phyloP scores from a whole-genome alignment of 1,140 invertebrate species.

The Schlechtendalia chinensis region DNA sequence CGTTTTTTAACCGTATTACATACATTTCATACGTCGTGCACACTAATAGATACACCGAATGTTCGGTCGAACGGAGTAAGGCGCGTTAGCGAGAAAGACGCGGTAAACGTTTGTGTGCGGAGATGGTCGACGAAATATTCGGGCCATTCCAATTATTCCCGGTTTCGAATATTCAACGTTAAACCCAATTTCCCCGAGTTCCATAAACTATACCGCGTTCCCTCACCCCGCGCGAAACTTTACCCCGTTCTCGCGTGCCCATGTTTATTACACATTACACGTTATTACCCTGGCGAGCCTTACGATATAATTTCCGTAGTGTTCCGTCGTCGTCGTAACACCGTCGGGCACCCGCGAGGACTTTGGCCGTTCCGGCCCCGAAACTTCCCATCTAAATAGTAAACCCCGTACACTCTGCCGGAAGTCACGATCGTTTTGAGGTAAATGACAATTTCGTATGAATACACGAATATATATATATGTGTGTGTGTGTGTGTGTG shows the following conservation, averaged over 20 bases:
- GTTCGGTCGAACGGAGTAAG: too few species aligned
- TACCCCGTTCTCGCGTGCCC: conserved; percentile 8
- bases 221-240: not conserved
- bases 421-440: conserved; percentile 18
- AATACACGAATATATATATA: too few species aligned
- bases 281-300: conserved; percentile 13
- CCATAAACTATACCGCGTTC: not conserved
- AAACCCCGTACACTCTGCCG: conserved; percentile 7
- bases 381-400: conserved; percentile 38
- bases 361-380: conserved; percentile 17
- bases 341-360: conserved; percentile 4
- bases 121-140: conserved; percentile 8
- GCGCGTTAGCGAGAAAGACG: not conserved
- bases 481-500: too few species aligned
- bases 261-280: conserved; percentile 32
- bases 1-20: too few species aligned
- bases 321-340: conserved; percentile 5
- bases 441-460: conserved; percentile 24
- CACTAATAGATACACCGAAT: too few species aligned
- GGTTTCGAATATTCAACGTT: conserved; percentile 33
- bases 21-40: too few species aligned
- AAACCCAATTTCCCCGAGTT: conserved; percentile 25
- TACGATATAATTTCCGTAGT: conserved; percentile 42
- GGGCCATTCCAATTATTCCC: conserved; percentile 9
- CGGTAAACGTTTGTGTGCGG: not conserved